Evolutionary conservation across 2,113 vertebrate genomes (phyloP), one percentile per base, ranked within the genome.

Genomic region (Stictonetta naevosa): DNA sequence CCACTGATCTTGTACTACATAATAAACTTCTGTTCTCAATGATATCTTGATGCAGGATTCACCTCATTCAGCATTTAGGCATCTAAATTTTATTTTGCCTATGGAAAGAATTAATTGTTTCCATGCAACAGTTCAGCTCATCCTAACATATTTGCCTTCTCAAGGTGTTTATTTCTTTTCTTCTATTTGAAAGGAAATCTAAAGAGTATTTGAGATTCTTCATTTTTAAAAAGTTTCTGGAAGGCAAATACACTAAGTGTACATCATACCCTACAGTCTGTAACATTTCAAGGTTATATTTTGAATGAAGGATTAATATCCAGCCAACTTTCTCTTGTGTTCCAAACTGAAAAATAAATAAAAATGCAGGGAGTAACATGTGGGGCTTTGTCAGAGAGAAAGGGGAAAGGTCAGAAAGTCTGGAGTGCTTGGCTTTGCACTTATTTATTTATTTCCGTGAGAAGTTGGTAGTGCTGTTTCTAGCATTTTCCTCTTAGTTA

Each of bases 401-500:
- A 92, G 31, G n/a, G 56, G 71, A 83, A 87, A 93, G 72, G 79
- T 38, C 38, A 71, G 42, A 79, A 95, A 25, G 19, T 59, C 10
- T 50, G 84, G 20, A 55, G 59, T 83, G 42, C 34, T 94, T 62
- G 44, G 31, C 48, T 48, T 46, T 68, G 23, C 11, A 13, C 26
- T 86, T 79, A 93, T 36, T 26, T 83, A 74, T 93, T 82, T 85
- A 58, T 95, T 91, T 96, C 55, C 6, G 1, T 9, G 4, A 91
- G 55, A 94, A 95, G 74, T 58, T 86, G 79, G 46, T 78, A 85
- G 21, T 88, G 62, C 69, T 95, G 56, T 95, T 98, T 96, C 93
- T 94, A 94, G 94, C 86, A 3, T 91, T 97, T 98, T 95, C 86
- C 83, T 96, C 68, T 92, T 59, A 93, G 62, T 50, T 97, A 97